Evolutionary conservation across 23 tunicate species (phyloP).

Genomic region (Ascidia mentula): DNA sequence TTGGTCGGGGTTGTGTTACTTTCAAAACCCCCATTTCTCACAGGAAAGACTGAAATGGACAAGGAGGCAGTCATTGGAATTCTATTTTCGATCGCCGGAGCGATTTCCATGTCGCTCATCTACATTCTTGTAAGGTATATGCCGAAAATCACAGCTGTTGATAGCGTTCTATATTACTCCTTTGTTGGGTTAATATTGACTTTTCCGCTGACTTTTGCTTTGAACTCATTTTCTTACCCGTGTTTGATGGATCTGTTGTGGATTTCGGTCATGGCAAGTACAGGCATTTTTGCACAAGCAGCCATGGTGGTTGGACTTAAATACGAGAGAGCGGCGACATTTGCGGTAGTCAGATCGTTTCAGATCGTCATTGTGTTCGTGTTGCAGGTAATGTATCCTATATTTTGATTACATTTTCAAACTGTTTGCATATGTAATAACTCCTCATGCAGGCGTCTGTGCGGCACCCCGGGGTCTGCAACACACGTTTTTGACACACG

Average conservation of each 20-base stretch:
- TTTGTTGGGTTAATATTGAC: conserved; percentile 26
- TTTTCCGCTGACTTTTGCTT: not conserved
- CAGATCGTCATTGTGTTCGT: conserved; percentile 61
- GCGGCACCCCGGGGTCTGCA: too few species aligned
- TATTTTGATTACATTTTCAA: too few species aligned
- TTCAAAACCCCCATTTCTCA: conserved; percentile 53
- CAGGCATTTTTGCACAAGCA: conserved; percentile 45
- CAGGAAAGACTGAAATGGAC: conserved; percentile 6
- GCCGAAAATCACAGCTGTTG: conserved; percentile 5
- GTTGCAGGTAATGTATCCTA: conserved; percentile 74
- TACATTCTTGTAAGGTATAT: conserved; percentile 30
- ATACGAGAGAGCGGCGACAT: conserved; percentile 61
- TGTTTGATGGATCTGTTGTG: conserved; percentile 33
- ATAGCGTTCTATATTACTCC: conserved; percentile 59
- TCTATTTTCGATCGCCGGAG: conserved; percentile 26
- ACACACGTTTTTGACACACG: too few species aligned
- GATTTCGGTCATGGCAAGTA: conserved; percentile 33
- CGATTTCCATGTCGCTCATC: conserved; percentile 15
- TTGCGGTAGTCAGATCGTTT: conserved; percentile 42
- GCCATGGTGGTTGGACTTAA: conserved; percentile 36
- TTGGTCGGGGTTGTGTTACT: conserved; percentile 53
- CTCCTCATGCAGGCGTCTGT: too few species aligned
- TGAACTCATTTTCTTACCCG: conserved; percentile 36
- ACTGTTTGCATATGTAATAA: too few species aligned
- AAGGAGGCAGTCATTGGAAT: conserved; percentile 30